Evolutionary conservation across 1,140 invertebrate genomes (phyloP).

Genomic region (Ceratoteleas bidentatus): DNA sequence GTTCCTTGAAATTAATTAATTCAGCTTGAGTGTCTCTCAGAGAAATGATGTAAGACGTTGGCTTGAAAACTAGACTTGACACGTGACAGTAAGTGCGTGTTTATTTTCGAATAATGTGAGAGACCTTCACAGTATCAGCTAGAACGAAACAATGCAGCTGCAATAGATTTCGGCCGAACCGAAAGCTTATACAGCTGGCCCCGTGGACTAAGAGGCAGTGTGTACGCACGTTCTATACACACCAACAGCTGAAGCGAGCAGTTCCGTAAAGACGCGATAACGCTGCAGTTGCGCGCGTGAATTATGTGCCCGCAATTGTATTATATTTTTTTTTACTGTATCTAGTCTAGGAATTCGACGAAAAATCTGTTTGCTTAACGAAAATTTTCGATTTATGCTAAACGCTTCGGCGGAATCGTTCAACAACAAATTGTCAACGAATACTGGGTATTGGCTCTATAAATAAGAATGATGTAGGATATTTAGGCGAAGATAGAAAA

Average conservation of each 20-base stretch:
- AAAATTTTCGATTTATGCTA: too few species aligned
- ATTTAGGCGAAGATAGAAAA: too few species aligned
- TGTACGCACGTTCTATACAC: constrained; percentile 45
- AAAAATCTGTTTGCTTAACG: too few species aligned
- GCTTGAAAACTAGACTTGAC: constrained; percentile 32
- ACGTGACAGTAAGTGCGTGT: constrained; percentile 38
- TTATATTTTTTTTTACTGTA: neutral
- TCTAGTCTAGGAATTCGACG: neutral
- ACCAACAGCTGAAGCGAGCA: constrained; percentile 50
- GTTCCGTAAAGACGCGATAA: constrained; percentile 60
- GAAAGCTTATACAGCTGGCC: constrained; percentile 62
- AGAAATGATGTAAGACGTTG: constrained; percentile 16
- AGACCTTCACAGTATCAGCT: constrained; percentile 29
- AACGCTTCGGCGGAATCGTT: too few species aligned
- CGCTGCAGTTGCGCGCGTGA: constrained; percentile 38
- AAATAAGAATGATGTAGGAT: too few species aligned
- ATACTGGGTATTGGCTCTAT: too few species aligned
- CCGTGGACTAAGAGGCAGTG: constrained; percentile 40
- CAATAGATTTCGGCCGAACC: constrained; percentile 55
- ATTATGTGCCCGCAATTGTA: constrained; percentile 34
- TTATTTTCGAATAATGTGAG: constrained; percentile 55
- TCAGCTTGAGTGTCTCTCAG: neutral
- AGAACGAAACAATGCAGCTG: constrained; percentile 61
- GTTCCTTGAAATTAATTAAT: constrained; percentile 32
- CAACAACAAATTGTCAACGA: too few species aligned